These are phyloP conservation scores for Gryon sp. DNA, from an alignment of 1,140 invertebrate genomes.

Conservation along the genomic window DNA sequence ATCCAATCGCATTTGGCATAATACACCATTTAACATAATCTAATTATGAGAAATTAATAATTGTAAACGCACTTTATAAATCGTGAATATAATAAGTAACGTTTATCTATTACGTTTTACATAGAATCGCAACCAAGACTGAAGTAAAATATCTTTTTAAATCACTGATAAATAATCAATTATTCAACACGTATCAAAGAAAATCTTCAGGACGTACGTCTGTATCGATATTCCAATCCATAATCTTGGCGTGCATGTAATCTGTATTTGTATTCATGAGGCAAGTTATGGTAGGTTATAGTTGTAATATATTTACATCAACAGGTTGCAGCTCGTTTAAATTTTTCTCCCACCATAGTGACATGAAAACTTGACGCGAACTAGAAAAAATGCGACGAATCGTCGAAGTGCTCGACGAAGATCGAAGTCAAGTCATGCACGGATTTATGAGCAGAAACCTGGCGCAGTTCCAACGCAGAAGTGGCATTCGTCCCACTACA, in stretches of 20 bases:
- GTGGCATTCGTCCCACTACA: constrained; percentile 72
- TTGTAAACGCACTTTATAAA: too few species aligned
- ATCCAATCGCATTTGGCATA: too few species aligned
- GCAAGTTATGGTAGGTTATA: constrained; percentile 48
- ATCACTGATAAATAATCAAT: constrained; percentile 35
- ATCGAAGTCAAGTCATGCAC: constrained; percentile 72
- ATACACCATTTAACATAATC: too few species aligned
- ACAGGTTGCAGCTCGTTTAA: constrained; percentile 55
- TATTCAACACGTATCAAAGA: constrained; percentile 34
- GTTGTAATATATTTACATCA: constrained; percentile 57
- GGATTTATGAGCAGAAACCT: constrained; percentile 75
- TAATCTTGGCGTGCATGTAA: constrained; percentile 13
- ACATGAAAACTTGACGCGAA: constrained; percentile 47
- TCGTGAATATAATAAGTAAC: too few species aligned
- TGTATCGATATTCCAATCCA: constrained; percentile 38
- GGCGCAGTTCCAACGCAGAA: constrained; percentile 73
- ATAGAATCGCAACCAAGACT: neutral
- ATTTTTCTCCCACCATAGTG: constrained; percentile 20
- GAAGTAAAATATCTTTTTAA: constrained; percentile 21
- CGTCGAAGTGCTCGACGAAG: constrained; percentile 63
- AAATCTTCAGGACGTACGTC: too few species aligned
- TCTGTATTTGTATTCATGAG: constrained; percentile 37
- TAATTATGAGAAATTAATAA: too few species aligned
- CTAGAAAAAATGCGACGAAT: constrained; percentile 51
- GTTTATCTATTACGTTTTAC: too few species aligned